A percentile compares a stretch with the other conserved stretches of the same genome.
phyloP scores from a whole-genome alignment of 2,797 vertebrate species.

The Eupleurogrammus muticus region DNA sequence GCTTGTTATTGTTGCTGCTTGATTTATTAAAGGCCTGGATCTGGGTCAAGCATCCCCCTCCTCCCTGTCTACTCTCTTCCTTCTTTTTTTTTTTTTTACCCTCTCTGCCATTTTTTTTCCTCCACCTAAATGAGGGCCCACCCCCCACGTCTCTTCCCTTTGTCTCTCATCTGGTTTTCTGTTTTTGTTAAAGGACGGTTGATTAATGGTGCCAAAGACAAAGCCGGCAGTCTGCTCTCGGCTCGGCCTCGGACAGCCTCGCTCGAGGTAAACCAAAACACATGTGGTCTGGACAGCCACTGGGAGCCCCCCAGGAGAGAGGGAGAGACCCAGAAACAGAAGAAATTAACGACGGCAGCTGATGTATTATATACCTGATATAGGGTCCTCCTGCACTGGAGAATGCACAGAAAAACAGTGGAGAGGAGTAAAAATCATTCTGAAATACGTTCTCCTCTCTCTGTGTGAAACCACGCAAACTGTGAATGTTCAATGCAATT shows the following conservation, averaged over 20 bases:
- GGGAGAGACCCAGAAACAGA: conserved; percentile 28
- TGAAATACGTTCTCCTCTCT: no score
- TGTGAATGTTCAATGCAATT: no score
- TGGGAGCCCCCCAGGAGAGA: conserved; percentile 64
- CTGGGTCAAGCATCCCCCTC: conserved; percentile 72
- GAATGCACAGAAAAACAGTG: conserved; percentile 24
- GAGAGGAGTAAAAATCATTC: no score
- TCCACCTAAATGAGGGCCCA: conserved; percentile 73
- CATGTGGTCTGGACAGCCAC: conserved; percentile 72
- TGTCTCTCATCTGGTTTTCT: conserved; percentile 87
- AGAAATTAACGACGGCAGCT: conserved; percentile 61
- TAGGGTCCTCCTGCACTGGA: conserved; percentile 45
- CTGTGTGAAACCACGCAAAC: no score
- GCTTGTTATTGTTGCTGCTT: conserved; percentile 84
- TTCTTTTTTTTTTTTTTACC: conserved; percentile 35
- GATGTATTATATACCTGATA: conserved; percentile 64
- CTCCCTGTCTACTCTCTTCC: conserved; percentile 39
- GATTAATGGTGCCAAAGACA: conserved; percentile 85
- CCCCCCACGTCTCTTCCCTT: conserved; percentile 79
- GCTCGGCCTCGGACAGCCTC: conserved; percentile 62
- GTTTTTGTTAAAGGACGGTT: conserved; percentile 84
- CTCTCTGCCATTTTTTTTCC: conserved; percentile 34
- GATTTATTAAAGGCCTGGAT: conserved; percentile 84
- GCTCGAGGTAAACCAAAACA: conserved; percentile 81
- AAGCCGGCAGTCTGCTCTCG: conserved; percentile 77